Evolutionary conservation across 2,888 invertebrate genomes (phyloP), one percentile per base, ranked within the genome.

Genomic region (Drosophila nr. medialis): DNA sequence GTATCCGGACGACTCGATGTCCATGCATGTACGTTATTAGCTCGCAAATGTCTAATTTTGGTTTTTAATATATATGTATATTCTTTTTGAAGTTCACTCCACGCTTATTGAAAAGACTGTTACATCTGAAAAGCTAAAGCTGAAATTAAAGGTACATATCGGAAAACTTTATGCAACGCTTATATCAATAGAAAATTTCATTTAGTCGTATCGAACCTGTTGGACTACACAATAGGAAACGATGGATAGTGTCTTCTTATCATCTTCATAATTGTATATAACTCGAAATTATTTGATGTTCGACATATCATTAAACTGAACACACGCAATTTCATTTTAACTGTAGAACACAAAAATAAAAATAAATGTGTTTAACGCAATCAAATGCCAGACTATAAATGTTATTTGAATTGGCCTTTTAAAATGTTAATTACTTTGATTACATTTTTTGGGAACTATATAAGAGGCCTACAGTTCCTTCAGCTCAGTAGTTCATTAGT

Each of bases 361-460:
- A 38, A 38, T 5, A 8, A 18, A 38, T 18, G 18, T 38, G 8
- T 8, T 36, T 30, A 27, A 10, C 18, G 45, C 30, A 58, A 66
- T 66, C 30, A 53, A 45, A 15, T 24, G 0, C 1, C 4, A 24
- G 24, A 8, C 15, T 27, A 66, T 69, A 59, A 56, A 42, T n/a
- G 32, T 55, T 54, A 40, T 59, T 48, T 40, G n/a, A 60, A 49
- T 67, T 49, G 58, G 24, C n/a, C 3, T 29, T 51, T 67, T 54
- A 34, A 32, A 40, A 30, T 54, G 21, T 29, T 29, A n/a, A 24
- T 24, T 15, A 45, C 45, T 4, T 40, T 51, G 42, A 68, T 58
- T 51, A 10, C 34, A 30, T 5, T 24, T 59, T 38, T 34, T 69
- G 15, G 11, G n/a, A 56, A 56, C 18, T 13, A 38, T 54, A 36